phyloP scores from a whole-genome alignment of 2,113 vertebrate species.

The human region DNA sequence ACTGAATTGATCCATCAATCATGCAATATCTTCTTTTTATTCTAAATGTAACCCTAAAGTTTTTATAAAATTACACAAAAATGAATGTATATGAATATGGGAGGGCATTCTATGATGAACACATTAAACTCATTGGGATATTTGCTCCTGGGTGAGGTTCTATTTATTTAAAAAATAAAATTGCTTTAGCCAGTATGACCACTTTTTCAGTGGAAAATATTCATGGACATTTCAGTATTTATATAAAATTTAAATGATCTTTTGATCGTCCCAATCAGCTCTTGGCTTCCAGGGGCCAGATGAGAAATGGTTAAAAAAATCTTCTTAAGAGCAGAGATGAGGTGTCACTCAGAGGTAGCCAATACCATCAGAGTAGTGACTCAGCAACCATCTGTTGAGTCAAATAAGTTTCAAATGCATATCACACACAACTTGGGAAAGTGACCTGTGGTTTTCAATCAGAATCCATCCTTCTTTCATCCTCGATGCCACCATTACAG shows the following conservation, averaged over 20 bases:
- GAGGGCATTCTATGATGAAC: neutral
- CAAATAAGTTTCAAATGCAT: neutral
- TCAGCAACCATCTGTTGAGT: neutral
- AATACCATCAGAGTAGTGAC: neutral
- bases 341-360: neutral
- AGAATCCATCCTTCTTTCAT: neutral
- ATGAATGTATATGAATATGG: neutral
- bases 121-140: neutral
- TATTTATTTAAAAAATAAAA: constrained; percentile 30
- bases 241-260: neutral
- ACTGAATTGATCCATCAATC: constrained; percentile 41
- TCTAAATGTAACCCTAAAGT: neutral
- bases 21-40: neutral
- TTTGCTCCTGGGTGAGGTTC: neutral
- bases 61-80: neutral
- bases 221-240: neutral
- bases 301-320: neutral
- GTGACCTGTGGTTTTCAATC: neutral
- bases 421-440: neutral
- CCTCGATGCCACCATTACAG: neutral
- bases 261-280: neutral
- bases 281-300: neutral
- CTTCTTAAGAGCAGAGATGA: neutral
- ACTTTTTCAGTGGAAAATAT: neutral
- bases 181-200: neutral